Evolutionary conservation across 2,888 invertebrate genomes (phyloP), one percentile per base, ranked within the genome.

Genomic region (Petrolisthes manimaculis): DNA sequence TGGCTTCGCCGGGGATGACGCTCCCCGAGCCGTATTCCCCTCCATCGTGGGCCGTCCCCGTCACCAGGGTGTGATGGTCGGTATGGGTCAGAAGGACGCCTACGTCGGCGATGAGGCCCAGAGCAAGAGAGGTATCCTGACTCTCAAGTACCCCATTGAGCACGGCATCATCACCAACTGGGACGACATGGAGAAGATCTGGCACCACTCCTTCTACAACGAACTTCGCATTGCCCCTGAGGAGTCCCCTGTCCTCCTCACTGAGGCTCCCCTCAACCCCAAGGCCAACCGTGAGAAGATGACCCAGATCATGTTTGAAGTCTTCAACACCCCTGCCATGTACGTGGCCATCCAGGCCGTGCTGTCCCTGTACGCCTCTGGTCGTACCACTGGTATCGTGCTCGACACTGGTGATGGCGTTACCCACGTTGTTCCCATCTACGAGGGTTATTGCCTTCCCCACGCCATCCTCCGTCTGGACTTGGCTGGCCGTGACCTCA

Each of bases 191-290:
- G 98, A 98, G 94, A 97, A 98, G 94, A 98, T 98, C 95, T 98
- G 98, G 98, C 98, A 98, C 94, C 98, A 98, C 95, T 98, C 98
- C 93, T 98, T 98, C 96, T 98, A 98, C 96, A 98, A 98, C 93
- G 97, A 98, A 94, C 95, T 98, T 93, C 96, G 98, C 37, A 37
- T 37, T 2, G 37, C 37, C 37, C 37, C 37, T 37, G 37, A 37
- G 37, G 37, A 37, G 37, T 37, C 37, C 37, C 37, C 37, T 37
- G 37, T 37, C 37, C 37, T 37, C 37, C 37, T 37, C 37, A 98
- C 97, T 91, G 97, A 98, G 94, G 97, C 97, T 91, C 97, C 97
- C 90, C 95, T 97, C 92, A 98, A 98, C 94, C 98, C 98, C 92
- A 98, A 98, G 94, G 97, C 97, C 92, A 98, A 98, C 95, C 95